Evolutionary conservation across 2,113 vertebrate species (phyloP).

Genomic region (Callopanchax toddi): DNA sequence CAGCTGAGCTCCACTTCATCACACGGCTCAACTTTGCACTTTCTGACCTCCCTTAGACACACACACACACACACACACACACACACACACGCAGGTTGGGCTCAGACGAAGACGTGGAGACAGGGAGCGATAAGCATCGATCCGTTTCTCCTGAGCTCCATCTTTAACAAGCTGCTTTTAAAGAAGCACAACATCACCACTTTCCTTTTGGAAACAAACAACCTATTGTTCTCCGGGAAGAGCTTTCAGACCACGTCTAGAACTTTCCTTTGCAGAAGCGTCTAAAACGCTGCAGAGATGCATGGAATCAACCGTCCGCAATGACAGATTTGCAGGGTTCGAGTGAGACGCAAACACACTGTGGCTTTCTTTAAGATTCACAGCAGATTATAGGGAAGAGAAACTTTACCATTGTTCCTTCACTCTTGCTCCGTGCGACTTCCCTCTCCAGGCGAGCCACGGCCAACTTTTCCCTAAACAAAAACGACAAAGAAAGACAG

Average conservation of each 20-base stretch:
- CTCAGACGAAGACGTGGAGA: not conserved
- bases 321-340: too few relatives aligned
- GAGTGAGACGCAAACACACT: too few relatives aligned
- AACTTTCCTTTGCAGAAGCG: too few relatives aligned
- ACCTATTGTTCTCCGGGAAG: too few relatives aligned
- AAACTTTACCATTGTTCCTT: conserved; percentile 87
- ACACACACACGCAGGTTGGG: not conserved
- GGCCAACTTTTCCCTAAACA: conserved; percentile 89
- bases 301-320: too few relatives aligned
- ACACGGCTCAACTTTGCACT: conserved; percentile 24
- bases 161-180: not conserved
- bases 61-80: too few relatives aligned
- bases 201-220: too few relatives aligned
- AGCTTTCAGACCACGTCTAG: too few relatives aligned
- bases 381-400: not conserved
- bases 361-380: too few relatives aligned
- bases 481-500: not conserved
- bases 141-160: conserved; percentile 2
- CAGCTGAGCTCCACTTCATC: conserved; percentile 53
- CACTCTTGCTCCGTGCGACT: conserved; percentile 86
- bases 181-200: too few relatives aligned
- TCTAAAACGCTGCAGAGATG: too few relatives aligned
- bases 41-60: conserved; percentile 31
- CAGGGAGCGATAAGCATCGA: conserved; percentile 5
- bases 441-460: conserved; percentile 91